Percentiles rank a stretch among this genome's conserved stretches.
Conservation (phyloP, 2,888 invertebrate genomes). For the Acleris cristana region DNA sequence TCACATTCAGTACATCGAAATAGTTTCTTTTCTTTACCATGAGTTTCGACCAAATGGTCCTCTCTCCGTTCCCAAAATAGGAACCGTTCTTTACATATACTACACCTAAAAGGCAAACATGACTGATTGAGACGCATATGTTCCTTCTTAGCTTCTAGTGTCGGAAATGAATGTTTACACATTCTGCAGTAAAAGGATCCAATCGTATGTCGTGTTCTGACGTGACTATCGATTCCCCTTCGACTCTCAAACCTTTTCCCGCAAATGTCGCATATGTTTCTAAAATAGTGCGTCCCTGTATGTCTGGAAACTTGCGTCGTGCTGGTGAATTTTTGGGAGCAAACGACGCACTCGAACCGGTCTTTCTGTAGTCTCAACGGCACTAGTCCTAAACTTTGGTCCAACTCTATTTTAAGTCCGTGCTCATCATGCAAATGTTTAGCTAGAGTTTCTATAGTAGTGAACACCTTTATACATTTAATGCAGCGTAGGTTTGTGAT, state of each 20-base stretch:
- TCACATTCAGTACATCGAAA: constrained; percentile 45
- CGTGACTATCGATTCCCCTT: constrained; percentile 27
- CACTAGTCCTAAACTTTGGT: constrained; percentile 34
- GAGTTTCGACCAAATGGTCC: constrained; percentile 43
- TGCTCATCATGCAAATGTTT: constrained; percentile 41
- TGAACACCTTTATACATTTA: constrained; percentile 31
- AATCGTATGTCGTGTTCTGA: constrained; percentile 20
- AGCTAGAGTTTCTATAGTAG: constrained; percentile 32
- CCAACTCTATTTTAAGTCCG: constrained; percentile 32
- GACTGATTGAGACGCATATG: constrained; percentile 41
- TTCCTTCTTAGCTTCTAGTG: constrained; percentile 45
- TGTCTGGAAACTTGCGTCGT: constrained; percentile 39
- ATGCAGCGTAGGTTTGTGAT: constrained; percentile 40
- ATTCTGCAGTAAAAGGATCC: constrained; percentile 22
- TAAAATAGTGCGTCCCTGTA: constrained; percentile 39
- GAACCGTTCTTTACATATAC: constrained; percentile 44
- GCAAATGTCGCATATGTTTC: constrained; percentile 43
- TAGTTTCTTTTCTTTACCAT: constrained; percentile 42
- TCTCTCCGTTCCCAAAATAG: constrained; percentile 42
- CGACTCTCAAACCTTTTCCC: constrained; percentile 39
- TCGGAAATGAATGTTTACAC: constrained; percentile 42
- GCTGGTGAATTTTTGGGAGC: constrained; percentile 36
- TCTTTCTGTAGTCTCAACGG: constrained; percentile 39
- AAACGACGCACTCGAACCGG: constrained; percentile 39
- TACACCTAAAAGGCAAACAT: constrained; percentile 45